Evolutionary conservation across 2,113 vertebrate genomes (phyloP).

Genomic region (Rhegmatorhina hoffmannsi): DNA sequence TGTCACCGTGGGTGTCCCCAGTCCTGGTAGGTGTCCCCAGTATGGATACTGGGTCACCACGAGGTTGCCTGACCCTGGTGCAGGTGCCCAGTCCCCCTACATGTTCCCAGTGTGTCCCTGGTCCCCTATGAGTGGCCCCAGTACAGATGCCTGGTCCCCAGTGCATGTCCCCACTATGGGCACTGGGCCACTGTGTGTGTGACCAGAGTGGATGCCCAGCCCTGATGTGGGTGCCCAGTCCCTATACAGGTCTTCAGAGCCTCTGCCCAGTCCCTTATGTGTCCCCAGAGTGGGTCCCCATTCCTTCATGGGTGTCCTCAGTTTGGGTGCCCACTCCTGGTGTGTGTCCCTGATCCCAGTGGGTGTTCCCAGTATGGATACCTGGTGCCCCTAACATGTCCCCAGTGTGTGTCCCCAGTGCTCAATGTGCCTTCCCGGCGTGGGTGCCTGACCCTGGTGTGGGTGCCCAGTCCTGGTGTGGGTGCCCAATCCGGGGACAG

Average conservation of each 20-base stretch:
- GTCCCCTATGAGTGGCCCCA: not conserved
- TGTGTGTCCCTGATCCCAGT: too few species aligned
- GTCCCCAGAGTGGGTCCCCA: not conserved
- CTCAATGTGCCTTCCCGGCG: accelerated
- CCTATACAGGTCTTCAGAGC: too few species aligned
- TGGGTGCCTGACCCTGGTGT: not conserved
- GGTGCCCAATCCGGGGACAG: too few species aligned
- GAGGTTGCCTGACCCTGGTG: not conserved
- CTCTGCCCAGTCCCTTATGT: not conserved
- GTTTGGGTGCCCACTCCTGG: not conserved
- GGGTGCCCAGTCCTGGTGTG: not conserved
- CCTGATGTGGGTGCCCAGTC: not conserved
- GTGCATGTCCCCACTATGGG: not conserved
- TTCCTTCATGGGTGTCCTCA: too few species aligned
- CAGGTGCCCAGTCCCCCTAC: not conserved
- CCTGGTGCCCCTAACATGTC: not conserved
- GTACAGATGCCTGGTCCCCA: not conserved
- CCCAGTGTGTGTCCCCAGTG: not conserved
- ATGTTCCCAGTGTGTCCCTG: not conserved
- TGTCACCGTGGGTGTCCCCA: not conserved
- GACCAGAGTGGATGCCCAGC: too few species aligned
- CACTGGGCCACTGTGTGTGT: not conserved
- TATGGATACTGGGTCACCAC: too few species aligned
- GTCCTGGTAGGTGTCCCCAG: not conserved
- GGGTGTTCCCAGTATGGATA: not conserved